These are phyloP conservation scores for Lottia scabra DNA, from an alignment of 2,888 invertebrate genomes.

Conservation along the genomic window DNA sequence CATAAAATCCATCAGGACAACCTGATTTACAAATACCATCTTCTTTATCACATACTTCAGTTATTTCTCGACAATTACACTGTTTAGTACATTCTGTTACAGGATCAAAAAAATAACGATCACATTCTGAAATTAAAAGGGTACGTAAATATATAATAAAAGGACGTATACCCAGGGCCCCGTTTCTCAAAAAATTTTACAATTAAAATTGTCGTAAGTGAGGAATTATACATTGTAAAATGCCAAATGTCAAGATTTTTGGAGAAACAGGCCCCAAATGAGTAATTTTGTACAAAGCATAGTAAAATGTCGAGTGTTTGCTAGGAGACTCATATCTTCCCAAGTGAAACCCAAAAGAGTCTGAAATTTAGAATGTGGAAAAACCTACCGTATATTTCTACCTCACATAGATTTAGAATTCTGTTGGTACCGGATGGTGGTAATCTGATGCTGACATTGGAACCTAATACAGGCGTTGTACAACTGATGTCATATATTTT, in stretches of 20 bases:
- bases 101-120: background rate
- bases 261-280: too few relatives aligned
- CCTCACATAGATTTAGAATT: background rate
- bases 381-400: background rate
- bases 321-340: too few relatives aligned
- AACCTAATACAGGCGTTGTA: background rate
- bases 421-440: background rate
- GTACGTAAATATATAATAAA: too few relatives aligned
- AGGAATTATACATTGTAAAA: too few relatives aligned
- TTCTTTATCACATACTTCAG: constrained; percentile 22
- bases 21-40: constrained; percentile 20
- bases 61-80: constrained; percentile 4
- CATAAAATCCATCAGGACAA: constrained; percentile 15
- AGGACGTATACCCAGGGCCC: too few relatives aligned
- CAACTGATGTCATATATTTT: background rate
- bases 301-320: too few relatives aligned
- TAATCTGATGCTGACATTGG: background rate
- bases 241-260: too few relatives aligned
- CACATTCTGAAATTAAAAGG: background rate
- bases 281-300: too few relatives aligned
- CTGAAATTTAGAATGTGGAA: background rate
- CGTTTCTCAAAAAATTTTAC: too few relatives aligned
- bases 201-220: too few relatives aligned
- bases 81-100: background rate
- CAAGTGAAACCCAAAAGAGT: too few relatives aligned